A percentile compares a stretch with the other conserved stretches of the same genome.
These are phyloP conservation scores for Micronisus gabar DNA, from an alignment of 2,113 vertebrate genomes.

Conservation along the genomic window DNA sequence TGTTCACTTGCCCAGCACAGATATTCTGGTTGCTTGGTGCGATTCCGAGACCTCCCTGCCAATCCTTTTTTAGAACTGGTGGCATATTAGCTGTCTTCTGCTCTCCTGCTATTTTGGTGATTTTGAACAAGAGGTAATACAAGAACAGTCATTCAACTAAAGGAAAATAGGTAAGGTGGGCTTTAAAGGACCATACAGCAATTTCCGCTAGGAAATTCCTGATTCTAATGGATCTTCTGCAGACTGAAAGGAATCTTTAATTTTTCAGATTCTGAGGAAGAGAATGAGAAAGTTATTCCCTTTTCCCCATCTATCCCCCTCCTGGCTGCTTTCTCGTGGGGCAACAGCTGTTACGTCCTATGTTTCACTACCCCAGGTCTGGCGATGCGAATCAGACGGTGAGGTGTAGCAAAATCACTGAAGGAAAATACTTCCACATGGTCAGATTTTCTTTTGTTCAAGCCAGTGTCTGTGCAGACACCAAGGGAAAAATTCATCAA, in stretches of 20 bases:
- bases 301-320: neutral
- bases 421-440: neutral
- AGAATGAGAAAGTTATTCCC: neutral
- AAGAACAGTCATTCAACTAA: neutral
- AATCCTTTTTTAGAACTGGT: neutral
- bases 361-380: neutral
- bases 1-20: neutral
- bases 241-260: neutral
- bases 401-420: neutral
- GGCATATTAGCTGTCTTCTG: neutral
- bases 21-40: neutral
- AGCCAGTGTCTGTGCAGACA: neutral
- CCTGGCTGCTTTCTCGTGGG: neutral
- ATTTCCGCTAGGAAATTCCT: neutral
- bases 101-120: neutral
- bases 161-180: neutral
- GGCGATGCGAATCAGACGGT: neutral
- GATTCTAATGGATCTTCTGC: neutral
- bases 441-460: neutral
- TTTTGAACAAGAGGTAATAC: neutral
- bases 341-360: neutral
- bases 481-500: neutral
- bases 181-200: neutral
- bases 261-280: neutral
- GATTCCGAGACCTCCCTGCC: neutral